Base-by-base conservation (phyloP, 2,797 vertebrate species). In the Notolepis coatsorum region DNA sequence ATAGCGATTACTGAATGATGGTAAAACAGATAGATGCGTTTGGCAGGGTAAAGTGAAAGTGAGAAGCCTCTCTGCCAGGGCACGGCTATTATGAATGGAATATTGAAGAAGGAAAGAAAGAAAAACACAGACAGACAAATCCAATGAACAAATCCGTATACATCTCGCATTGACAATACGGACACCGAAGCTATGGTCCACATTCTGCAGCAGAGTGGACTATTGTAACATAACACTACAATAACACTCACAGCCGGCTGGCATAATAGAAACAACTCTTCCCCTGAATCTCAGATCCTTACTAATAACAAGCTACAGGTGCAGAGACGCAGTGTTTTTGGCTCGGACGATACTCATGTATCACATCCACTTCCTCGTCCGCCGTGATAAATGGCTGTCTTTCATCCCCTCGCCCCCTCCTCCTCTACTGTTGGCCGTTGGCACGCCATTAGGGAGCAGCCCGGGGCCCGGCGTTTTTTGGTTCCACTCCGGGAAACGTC, bases 321-420 rank as follows among this genome's bases (percentile, higher is more conserved):
- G 82, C 73, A 65, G 72, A 57, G 59, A n/a, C n/a, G n/a, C 48
- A 65, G 75, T 75, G 75, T 77, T 76, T 81, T 77, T 45, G 63
- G 71, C 67, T 58, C 2, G 1, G 2, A 51, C 69, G 57, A 47
- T 67, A 76, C 74, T 82, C 59, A 68, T 63, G 47, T 56, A 79
- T 65, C 50, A 41, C 74, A 76, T 77, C 76, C 52, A 49, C 59
- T 82, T 82, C 78, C 79, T 85, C 71, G 60, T 84, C 65, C 71
- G 67, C 61, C 9, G 15, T 68, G 77, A 88, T 77, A 80, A 89
- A 91, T 78, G 65, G 45, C 35, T 18, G 67, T 85, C 87, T 85
- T 87, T 90, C 84, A 83, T 83, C 80, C 64, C 70, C 54, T n/a
- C 37, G 49, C 67, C 77, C 10, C 28, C 56, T 72, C 54, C 15